Percentiles rank a stretch among this genome's conserved stretches.
These are phyloP conservation scores for Lepus europaeus DNA, from an alignment of 2,113 vertebrate genomes.

Conservation along the genomic window DNA sequence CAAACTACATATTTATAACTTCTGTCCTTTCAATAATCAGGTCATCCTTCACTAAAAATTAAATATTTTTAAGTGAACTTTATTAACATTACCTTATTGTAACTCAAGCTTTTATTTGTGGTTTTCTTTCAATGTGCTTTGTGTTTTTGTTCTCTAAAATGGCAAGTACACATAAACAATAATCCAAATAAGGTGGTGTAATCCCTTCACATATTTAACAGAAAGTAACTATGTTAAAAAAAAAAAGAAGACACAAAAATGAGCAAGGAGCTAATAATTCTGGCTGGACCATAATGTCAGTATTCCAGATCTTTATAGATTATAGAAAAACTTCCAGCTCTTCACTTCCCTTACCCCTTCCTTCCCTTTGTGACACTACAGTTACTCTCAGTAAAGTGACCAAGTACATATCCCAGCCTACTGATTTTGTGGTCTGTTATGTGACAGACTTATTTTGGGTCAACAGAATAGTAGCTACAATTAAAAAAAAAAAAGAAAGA, in stretches of 20 bases:
- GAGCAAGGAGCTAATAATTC: background rate
- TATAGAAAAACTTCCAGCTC: background rate
- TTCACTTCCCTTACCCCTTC: background rate
- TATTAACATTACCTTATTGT: background rate
- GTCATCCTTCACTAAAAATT: background rate
- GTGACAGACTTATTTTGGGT: background rate
- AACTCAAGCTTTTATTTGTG: background rate
- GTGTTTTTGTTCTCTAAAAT: background rate
- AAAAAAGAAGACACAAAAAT: background rate
- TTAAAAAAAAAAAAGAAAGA: no score
- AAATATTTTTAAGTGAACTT: background rate
- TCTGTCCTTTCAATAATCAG: background rate
- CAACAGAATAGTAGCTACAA: background rate
- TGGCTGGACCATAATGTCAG: background rate
- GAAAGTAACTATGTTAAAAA: background rate
- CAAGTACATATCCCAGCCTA: background rate
- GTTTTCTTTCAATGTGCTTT: constrained; percentile 23
- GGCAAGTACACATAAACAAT: background rate
- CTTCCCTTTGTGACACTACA: background rate
- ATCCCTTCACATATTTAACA: background rate
- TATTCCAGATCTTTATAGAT: background rate
- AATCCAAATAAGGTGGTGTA: background rate
- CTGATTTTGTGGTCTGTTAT: background rate
- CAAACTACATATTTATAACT: background rate
- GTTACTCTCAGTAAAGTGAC: background rate